Evolutionary conservation across 2,797 vertebrate genomes (phyloP).

Genomic region (Hydrolagus colliei): DNA sequence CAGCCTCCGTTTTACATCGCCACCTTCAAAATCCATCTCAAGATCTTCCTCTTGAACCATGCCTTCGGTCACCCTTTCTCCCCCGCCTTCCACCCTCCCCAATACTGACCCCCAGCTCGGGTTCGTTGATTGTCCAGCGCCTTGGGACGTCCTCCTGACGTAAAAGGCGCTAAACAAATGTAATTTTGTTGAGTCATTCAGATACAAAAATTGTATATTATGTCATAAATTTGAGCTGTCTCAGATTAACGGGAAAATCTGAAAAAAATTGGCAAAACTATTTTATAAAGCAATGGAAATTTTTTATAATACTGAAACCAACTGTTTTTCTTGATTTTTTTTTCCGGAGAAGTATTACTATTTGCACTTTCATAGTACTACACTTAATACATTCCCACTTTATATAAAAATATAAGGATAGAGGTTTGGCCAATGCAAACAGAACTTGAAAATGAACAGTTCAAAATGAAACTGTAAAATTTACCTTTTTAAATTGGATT

Average conservation of each 20-base stretch:
- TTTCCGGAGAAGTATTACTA: slow-evolving; percentile 64
- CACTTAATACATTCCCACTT: slow-evolving; percentile 99
- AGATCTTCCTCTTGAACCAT: too few relatives aligned
- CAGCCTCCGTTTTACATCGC: too few relatives aligned
- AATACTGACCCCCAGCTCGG: too few relatives aligned
- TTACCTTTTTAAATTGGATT: slow-evolving; percentile 23
- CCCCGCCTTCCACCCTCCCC: too few relatives aligned
- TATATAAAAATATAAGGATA: slow-evolving; percentile 82
- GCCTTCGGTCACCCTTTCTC: too few relatives aligned
- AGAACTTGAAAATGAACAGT: slow-evolving; percentile 53
- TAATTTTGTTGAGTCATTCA: slow-evolving; percentile 46
- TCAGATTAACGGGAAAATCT: slow-evolving; percentile 71
- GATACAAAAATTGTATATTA: slow-evolving; percentile 68
- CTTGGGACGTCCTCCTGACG: too few relatives aligned
- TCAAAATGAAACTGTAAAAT: slow-evolving; percentile 28
- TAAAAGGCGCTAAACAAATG: too few relatives aligned
- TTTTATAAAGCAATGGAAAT: slow-evolving; percentile 87
- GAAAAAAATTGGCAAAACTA: slow-evolving; percentile 70
- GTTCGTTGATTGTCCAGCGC: too few relatives aligned
- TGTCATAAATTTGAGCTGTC: slow-evolving; percentile 64
- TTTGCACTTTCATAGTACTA: slow-evolving; percentile 99
- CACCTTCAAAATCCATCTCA: too few relatives aligned
- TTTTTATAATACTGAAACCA: slow-evolving; percentile 88
- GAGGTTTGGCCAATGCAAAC: slow-evolving; percentile 90
- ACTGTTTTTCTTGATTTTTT: slow-evolving; percentile 74